Conservation (phyloP, 2,113 vertebrate species). For the Montifringilla adamsi region DNA sequence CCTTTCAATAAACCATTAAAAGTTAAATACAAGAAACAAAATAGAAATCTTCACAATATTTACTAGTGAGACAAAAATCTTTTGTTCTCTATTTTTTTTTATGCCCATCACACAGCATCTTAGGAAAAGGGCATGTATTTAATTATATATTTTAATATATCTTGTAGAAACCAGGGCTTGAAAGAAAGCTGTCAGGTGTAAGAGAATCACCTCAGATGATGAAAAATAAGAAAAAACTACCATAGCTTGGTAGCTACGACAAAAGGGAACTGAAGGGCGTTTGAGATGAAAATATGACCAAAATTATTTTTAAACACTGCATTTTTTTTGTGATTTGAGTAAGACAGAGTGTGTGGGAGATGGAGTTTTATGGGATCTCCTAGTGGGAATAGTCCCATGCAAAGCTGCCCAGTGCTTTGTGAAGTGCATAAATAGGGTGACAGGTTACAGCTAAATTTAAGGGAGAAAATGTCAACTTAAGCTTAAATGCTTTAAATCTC, state of each 20-base stretch:
- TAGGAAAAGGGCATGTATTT: background rate
- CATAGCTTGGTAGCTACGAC: background rate
- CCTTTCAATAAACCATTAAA: background rate
- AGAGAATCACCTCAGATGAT: background rate
- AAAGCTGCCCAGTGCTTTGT: constrained; percentile 1
- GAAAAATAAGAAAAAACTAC: background rate
- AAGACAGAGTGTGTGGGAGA: background rate
- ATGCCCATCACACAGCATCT: background rate
- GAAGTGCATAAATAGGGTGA: constrained; percentile 28
- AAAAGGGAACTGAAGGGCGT: background rate
- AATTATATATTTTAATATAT: background rate
- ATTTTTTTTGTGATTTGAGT: background rate
- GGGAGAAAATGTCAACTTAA: constrained; percentile 22
- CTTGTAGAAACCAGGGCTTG: background rate
- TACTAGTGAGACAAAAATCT: background rate
- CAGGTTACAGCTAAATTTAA: constrained; percentile 44
- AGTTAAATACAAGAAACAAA: background rate
- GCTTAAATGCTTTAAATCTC: constrained; percentile 40
- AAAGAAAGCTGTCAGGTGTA: background rate
- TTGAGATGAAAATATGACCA: background rate
- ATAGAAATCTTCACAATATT: background rate
- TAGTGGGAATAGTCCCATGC: background rate
- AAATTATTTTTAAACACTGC: background rate
- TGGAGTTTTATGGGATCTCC: background rate
- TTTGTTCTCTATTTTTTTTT: background rate